Base-by-base conservation (phyloP, 2,797 vertebrate genomes). In the Acanthiza pusilla region DNA sequence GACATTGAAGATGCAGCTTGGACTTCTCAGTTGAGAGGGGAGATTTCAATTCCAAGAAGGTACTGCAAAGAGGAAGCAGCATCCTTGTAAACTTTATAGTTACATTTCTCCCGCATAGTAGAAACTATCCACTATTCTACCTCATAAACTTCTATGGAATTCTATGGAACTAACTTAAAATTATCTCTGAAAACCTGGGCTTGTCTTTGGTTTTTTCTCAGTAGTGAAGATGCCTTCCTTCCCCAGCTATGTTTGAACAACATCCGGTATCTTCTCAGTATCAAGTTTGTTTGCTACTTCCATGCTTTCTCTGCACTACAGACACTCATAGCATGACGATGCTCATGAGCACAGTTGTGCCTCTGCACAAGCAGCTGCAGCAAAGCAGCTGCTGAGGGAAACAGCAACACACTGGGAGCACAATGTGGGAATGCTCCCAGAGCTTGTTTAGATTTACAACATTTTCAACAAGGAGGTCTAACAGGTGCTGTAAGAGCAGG, bases 241-340 rank as follows among this genome's bases (percentile, higher is more conserved):
- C 15, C 30, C 16, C 25, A 43, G 26, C 19, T 29, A 10, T 29
- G 54, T 85, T 42, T 68, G 21, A 74, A 79, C 26, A 85, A 43
- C 62, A 55, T 8, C 14, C 68, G 0, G 2, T 34, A 70, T 34
- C 12, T 63, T 45, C 27, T 58, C 65, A 30, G 45, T 6, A 60
- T 4, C 68, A 62, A 62, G 13, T 38, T 21, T 55, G 16, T 26
- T 79, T 16, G 30, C 15, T 32, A 13, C 8, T 2, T 1, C 22
- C 17, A 36, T 5, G 19, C 30, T n/a, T 32, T 57, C 34, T 47
- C 36, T 53, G 43, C 42, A 0, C 60, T 5, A 43, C 12, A 45
- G 14, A 40, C 5, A 29, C 25, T 11, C 2, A 3, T 74, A 43
- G 19, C 2, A n/a, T 4, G 45, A 32, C 1, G 4, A 67, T 43